Conservation (phyloP, 2,113 vertebrate species). For the Stomatorhinus ivindoensis region DNA sequence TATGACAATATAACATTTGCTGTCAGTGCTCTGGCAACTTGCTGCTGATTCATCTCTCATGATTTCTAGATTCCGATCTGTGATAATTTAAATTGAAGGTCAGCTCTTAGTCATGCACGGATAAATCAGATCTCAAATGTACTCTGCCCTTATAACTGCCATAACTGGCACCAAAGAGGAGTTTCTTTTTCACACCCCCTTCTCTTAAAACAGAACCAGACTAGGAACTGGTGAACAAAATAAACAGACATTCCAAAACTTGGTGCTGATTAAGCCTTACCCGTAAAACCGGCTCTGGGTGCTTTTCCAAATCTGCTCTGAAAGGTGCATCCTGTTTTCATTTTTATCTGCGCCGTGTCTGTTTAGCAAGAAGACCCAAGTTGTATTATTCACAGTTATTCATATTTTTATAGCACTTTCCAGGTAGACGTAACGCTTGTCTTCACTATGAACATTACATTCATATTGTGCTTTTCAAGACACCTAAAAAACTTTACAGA, state of each 20-base stretch:
- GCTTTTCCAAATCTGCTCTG: neutral
- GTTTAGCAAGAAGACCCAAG: neutral
- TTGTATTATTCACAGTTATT: neutral
- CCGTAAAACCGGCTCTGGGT: conserved; percentile 5
- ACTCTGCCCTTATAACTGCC: neutral
- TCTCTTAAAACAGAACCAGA: neutral
- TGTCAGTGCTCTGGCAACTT: neutral
- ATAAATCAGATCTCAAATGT: neutral
- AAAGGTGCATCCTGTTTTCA: conserved; percentile 22
- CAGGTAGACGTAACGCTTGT: neutral
- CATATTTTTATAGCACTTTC: neutral
- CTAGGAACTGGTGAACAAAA: neutral
- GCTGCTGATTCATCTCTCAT: conserved; percentile 9
- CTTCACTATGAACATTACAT: neutral
- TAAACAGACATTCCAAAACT: conserved; percentile 12
- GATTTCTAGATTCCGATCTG: neutral
- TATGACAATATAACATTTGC: neutral
- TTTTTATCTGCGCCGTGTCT: neutral
- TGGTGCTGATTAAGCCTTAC: conserved; percentile 19
- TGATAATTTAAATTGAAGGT: neutral
- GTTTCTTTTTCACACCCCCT: neutral
- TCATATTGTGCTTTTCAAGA: neutral
- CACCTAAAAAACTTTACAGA: neutral
- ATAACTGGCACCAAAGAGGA: neutral
- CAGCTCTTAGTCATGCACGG: neutral